Conservation (phyloP, 2,888 invertebrate genomes). For the Habroteleia sp. region DNA sequence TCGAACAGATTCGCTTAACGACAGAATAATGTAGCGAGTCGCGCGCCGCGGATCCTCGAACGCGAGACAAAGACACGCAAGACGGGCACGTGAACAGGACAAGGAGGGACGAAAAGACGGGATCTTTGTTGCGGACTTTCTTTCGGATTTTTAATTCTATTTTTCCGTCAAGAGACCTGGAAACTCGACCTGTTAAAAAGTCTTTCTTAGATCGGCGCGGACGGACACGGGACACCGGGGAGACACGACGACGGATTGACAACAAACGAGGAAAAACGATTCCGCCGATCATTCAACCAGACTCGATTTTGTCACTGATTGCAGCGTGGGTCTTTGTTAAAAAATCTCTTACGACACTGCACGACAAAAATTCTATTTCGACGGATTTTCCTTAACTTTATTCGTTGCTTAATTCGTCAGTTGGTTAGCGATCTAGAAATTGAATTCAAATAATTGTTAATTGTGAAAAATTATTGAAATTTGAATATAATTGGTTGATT, state of each 20-base stretch:
- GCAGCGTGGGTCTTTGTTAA: too few species aligned
- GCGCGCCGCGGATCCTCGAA: slow-evolving; percentile 55
- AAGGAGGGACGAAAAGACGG: slow-evolving; percentile 6
- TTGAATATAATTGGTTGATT: too few species aligned
- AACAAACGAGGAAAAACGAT: slow-evolving; percentile 54
- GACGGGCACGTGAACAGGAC: slow-evolving; percentile 2
- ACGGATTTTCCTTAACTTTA: too few species aligned
- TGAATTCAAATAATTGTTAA: too few species aligned
- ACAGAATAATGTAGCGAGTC: slow-evolving; percentile 48
- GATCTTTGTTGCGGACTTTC: slow-evolving; percentile 64
- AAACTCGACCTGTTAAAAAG: slow-evolving; percentile 79
- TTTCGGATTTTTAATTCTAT: slow-evolving; percentile 74
- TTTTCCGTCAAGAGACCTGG: slow-evolving; percentile 75
- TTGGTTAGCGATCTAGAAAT: too few species aligned
- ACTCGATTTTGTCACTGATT: slow-evolving; percentile 25
- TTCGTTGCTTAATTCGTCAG: too few species aligned
- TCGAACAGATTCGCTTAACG: slow-evolving; percentile 55
- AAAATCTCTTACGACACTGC: too few species aligned
- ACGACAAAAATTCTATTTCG: too few species aligned
- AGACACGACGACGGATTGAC: slow-evolving; percentile 47
- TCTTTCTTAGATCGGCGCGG: slow-evolving; percentile 68
- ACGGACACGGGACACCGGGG: slow-evolving; percentile 44
- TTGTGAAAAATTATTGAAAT: too few species aligned
- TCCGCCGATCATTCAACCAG: slow-evolving; percentile 17
- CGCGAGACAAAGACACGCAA: slow-evolving; percentile 65